These are phyloP conservation scores for Trichomalopsis sarcophagae DNA, from an alignment of 1,140 invertebrate genomes.

Conservation along the genomic window DNA sequence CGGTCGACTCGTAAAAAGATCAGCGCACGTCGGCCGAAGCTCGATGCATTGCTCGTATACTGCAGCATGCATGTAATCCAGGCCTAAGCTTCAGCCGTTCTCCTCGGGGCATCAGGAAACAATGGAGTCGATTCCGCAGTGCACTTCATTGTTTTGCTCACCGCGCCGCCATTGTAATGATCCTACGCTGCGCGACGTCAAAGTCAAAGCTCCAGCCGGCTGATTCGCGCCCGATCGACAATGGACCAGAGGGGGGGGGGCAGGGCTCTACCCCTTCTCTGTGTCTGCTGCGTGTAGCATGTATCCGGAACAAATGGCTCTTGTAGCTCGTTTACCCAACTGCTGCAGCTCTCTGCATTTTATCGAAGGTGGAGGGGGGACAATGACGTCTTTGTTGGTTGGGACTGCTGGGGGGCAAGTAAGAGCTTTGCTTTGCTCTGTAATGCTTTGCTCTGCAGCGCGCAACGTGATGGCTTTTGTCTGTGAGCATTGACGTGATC, in stretches of 20 bases:
- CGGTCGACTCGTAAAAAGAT: background rate
- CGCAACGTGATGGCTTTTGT: background rate
- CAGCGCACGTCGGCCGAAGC: background rate
- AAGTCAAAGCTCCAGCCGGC: conserved; percentile 27
- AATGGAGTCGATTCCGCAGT: conserved; percentile 14
- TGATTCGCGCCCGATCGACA: conserved; percentile 24
- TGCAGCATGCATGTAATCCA: background rate
- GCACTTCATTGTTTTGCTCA: conserved; percentile 37
- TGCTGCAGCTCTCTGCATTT: conserved; percentile 4
- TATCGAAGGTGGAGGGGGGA: conserved; percentile 28
- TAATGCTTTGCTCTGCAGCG: background rate
- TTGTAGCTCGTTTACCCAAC: background rate
- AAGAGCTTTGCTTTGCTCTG: background rate
- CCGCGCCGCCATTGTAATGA: conserved; percentile 35
- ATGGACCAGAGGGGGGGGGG: background rate
- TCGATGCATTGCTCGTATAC: conserved; percentile 15
- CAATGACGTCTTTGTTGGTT: conserved; percentile 23
- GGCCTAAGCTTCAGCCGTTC: background rate
- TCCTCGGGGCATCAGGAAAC: background rate
- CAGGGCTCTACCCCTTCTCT: too few relatives aligned
- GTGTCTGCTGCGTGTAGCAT: background rate
- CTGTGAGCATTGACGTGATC: background rate
- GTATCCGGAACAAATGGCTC: background rate
- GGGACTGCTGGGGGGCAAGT: background rate
- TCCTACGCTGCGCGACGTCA: conserved; percentile 8